Percentiles rank a stretch among this genome's conserved stretches.
These are phyloP conservation scores for Chanos chanos DNA, from an alignment of 2,797 vertebrate genomes.

Conservation along the genomic window DNA sequence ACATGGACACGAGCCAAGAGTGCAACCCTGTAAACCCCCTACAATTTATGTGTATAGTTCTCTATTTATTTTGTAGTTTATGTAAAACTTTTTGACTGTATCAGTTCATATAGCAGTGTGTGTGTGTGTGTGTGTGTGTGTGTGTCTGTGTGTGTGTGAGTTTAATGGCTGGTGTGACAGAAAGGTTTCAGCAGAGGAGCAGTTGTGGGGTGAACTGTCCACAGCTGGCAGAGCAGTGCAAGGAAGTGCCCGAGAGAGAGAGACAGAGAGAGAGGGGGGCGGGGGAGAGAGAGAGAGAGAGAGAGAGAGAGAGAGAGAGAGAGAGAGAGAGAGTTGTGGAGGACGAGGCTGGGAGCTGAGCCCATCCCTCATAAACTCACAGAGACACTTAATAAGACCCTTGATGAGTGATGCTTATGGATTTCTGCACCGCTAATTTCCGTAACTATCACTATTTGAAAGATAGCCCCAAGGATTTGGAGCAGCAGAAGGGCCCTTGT, in stretches of 20 bases:
- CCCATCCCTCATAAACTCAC: slow-evolving; percentile 74
- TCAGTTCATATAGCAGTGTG: not conserved
- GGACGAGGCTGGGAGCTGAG: slow-evolving; percentile 61
- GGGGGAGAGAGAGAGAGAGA: no score
- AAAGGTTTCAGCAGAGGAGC: no score
- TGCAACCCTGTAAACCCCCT: not conserved
- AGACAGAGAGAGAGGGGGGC: no score
- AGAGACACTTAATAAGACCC: slow-evolving; percentile 92
- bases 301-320: no score
- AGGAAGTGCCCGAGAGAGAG: slow-evolving; percentile 54
- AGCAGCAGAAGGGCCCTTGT: slow-evolving; percentile 72
- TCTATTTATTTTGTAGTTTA: no score
- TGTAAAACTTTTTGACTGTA: not conserved
- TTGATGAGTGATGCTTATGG: slow-evolving; percentile 90
- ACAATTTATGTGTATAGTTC: not conserved
- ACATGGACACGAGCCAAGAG: no score
- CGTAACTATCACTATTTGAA: slow-evolving; percentile 97
- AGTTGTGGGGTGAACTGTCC: slow-evolving; percentile 38
- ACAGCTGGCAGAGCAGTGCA: slow-evolving; percentile 40
- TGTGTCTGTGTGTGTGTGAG: slow-evolving; percentile 11
- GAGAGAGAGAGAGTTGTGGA: no score
- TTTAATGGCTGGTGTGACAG: slow-evolving; percentile 37
- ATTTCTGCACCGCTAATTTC: slow-evolving; percentile 97
- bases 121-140: slow-evolving; percentile 46
- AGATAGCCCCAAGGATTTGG: slow-evolving; percentile 89